Evolutionary conservation across 2,888 invertebrate genomes (phyloP).

Genomic region (Coelinius sp.): DNA sequence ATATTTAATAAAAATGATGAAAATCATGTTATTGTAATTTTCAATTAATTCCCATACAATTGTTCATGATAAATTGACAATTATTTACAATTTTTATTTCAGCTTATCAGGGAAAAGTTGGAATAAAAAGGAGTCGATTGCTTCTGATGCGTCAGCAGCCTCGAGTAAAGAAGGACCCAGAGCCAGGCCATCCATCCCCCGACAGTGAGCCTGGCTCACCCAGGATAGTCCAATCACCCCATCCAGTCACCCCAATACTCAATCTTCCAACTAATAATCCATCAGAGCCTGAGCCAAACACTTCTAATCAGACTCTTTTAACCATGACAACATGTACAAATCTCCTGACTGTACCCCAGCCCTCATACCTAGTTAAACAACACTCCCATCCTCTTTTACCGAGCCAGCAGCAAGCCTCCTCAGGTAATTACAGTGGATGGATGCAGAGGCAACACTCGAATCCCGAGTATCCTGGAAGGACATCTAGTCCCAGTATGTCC

Average conservation of each 20-base stretch:
- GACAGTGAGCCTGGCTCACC: constrained; percentile 66
- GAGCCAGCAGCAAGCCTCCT: constrained; percentile 72
- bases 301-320: constrained; percentile 75
- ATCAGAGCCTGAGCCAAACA: constrained; percentile 50
- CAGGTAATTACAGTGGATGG: constrained; percentile 55
- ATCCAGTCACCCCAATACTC: constrained; percentile 71
- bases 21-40: neutral
- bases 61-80: too few relatives aligned
- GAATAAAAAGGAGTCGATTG: constrained; percentile 76
- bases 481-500: constrained; percentile 54
- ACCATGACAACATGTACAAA: constrained; percentile 73
- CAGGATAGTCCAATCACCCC: constrained; percentile 61
- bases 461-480: constrained; percentile 66
- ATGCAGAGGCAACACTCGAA: constrained; percentile 74
- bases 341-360: constrained; percentile 75
- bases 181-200: constrained; percentile 71
- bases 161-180: constrained; percentile 78
- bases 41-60: too few relatives aligned
- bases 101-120: constrained; percentile 66
- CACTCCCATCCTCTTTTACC: constrained; percentile 79
- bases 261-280: constrained; percentile 55
- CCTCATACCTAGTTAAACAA: constrained; percentile 76
- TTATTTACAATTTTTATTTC: constrained; percentile 39
- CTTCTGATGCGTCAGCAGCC: constrained; percentile 77
- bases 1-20: constrained; percentile 37